Conservation (phyloP, 2,113 vertebrate species). For the Oriolus oriolus region DNA sequence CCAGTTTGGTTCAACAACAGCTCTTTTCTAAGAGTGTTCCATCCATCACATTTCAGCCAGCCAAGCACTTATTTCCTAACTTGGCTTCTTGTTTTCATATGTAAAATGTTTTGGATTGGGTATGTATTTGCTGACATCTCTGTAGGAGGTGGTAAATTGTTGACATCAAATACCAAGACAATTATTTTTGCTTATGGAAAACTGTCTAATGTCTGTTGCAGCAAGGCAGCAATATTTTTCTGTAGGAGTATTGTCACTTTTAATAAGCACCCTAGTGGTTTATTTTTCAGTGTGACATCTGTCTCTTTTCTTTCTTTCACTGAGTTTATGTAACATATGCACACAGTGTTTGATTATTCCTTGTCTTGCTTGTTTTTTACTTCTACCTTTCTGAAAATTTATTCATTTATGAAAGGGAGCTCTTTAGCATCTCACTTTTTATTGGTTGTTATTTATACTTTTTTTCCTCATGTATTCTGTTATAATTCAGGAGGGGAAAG, state of each 20-base stretch:
- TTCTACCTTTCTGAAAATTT: neutral
- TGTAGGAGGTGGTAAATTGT: slow-evolving; percentile 40
- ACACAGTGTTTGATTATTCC: neutral
- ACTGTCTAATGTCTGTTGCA: neutral
- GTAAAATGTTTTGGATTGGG: slow-evolving; percentile 4
- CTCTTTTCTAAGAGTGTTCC: neutral
- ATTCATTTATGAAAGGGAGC: neutral
- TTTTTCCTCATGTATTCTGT: neutral
- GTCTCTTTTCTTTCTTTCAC: neutral
- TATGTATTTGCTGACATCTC: slow-evolving; percentile 4
- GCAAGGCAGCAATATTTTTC: neutral
- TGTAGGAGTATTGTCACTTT: slow-evolving; percentile 29
- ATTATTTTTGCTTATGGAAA: slow-evolving; percentile 30
- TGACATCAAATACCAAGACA: slow-evolving; percentile 34
- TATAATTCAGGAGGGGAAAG: neutral
- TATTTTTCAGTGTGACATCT: slow-evolving; percentile 44
- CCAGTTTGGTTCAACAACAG: neutral
- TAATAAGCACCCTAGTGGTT: neutral
- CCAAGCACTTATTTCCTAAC: neutral
- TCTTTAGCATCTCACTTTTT: neutral
- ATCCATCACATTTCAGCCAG: neutral
- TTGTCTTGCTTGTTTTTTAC: neutral
- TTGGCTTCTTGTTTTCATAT: neutral
- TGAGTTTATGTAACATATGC: neutral
- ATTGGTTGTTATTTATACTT: neutral